Conservation (phyloP, 2,113 vertebrate genomes). For the Petaurus breviceps region DNA sequence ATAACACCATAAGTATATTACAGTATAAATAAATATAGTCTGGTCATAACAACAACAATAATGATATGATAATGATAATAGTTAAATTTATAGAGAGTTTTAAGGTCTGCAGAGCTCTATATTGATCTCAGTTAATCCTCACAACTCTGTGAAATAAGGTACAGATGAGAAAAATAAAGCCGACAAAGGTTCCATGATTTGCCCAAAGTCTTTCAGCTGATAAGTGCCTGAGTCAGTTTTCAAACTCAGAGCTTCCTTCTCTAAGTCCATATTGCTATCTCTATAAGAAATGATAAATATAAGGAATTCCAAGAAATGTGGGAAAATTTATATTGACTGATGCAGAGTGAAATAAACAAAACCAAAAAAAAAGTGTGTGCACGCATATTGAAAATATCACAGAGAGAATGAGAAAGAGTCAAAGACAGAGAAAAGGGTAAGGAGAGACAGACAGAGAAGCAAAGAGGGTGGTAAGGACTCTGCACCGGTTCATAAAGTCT, state of each 20-base stretch:
- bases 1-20: no score
- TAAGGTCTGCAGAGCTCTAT: not conserved
- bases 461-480: not conserved
- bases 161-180: not conserved
- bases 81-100: not conserved
- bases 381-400: not conserved
- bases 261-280: not conserved
- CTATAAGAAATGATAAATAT: not conserved
- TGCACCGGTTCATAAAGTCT: not conserved
- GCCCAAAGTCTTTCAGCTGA: not conserved
- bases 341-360: not conserved
- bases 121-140: not conserved
- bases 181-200: not conserved
- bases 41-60: no score
- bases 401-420: not conserved
- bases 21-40: no score
- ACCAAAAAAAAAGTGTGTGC: not conserved
- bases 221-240: not conserved
- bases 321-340: not conserved
- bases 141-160: not conserved
- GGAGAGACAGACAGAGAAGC: not conserved
- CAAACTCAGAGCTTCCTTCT: slow-evolving; percentile 11
- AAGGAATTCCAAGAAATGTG: not conserved
- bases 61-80: not conserved
- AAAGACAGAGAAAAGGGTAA: not conserved